A percentile compares a stretch with the other conserved stretches of the same genome.
These are phyloP conservation scores for Melanerpes aurifrons DNA, from an alignment of 2,113 vertebrate species.

Conservation along the genomic window DNA sequence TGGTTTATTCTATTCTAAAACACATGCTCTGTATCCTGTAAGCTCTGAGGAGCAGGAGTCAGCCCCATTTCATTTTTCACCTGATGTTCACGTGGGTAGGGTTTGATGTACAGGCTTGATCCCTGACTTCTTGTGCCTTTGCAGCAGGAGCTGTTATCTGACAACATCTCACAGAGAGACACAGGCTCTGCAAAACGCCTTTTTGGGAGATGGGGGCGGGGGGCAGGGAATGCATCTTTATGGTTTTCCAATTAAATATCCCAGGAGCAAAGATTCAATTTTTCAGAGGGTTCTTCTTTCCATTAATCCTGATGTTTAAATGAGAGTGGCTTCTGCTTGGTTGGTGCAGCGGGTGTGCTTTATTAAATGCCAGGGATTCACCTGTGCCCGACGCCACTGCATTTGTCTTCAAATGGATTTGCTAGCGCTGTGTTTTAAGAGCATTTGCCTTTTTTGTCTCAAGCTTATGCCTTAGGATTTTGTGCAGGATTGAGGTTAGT, in stretches of 20 bases:
- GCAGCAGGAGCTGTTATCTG: accelerated
- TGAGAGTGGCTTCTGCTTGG: background rate
- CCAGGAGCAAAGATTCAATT: background rate
- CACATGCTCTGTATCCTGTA: background rate
- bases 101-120: background rate
- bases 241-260: background rate
- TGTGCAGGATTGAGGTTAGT: slow-evolving; percentile 59
- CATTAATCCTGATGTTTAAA: background rate
- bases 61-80: background rate
- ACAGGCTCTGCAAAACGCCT: background rate
- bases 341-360: background rate
- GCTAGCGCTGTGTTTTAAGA: background rate
- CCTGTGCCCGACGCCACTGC: background rate
- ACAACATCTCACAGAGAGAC: background rate
- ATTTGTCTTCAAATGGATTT: slow-evolving; percentile 32
- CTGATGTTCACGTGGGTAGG: background rate
- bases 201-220: background rate
- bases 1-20: too few relatives aligned
- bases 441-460: slow-evolving; percentile 61
- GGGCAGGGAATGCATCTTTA: background rate
- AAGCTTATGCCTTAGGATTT: slow-evolving; percentile 58
- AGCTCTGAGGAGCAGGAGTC: accelerated
- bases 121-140: background rate
- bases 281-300: background rate
- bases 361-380: slow-evolving; percentile 28